These are phyloP conservation scores for Pteronura brasiliensis DNA, from an alignment of 2,113 vertebrate genomes.

Conservation along the genomic window DNA sequence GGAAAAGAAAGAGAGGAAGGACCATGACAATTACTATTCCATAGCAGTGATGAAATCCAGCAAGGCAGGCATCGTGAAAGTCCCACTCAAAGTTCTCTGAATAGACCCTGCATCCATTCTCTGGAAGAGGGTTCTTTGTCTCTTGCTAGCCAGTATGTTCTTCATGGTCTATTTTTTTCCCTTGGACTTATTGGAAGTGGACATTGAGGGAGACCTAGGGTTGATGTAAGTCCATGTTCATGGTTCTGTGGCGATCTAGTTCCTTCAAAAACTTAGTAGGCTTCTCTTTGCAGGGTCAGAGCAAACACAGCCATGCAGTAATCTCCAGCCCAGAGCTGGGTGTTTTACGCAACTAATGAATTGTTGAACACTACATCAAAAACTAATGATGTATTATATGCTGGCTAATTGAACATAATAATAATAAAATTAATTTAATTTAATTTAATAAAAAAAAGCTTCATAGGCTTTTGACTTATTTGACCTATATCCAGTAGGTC, in stretches of 20 bases:
- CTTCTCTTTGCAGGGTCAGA: not conserved
- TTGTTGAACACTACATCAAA: not conserved
- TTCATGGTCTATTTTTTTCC: not conserved
- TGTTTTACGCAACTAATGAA: not conserved
- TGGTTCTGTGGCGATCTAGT: not conserved
- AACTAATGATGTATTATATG: not conserved
- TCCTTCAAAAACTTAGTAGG: not conserved
- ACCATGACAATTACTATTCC: not conserved
- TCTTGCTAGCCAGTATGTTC: not conserved
- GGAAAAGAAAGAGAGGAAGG: not conserved
- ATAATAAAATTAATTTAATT: not conserved
- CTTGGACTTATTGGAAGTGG: not conserved
- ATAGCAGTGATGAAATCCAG: not conserved
- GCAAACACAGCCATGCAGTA: not conserved
- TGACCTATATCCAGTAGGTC: not conserved
- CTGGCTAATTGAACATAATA: not conserved
- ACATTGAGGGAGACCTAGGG: not conserved
- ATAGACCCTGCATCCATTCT: not conserved
- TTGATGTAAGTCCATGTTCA: not conserved
- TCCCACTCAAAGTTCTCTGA: not conserved
- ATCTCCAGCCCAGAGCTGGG: not conserved
- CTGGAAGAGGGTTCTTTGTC: not conserved
- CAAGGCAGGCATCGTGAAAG: not conserved
- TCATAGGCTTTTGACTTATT: not conserved
- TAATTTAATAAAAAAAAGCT: too few relatives aligned